Evolutionary conservation across 2,888 invertebrate genomes (phyloP).

Genomic region (Monochamus alternatus): DNA sequence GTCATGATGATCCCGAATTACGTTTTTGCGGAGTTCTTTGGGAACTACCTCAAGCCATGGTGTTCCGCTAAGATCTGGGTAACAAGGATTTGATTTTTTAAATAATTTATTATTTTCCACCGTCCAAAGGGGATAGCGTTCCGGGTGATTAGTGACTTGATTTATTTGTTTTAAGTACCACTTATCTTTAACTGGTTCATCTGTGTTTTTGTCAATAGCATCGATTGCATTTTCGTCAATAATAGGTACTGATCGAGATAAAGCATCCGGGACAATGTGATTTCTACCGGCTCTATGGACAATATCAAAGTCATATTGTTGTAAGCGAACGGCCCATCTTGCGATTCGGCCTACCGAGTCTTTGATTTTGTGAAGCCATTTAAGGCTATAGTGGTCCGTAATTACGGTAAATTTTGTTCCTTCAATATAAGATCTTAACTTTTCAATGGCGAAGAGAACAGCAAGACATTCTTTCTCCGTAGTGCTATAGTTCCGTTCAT

Average conservation of each 20-base stretch:
- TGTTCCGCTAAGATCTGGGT: conserved; percentile 33
- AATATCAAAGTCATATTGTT: conserved; percentile 36
- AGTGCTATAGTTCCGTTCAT: conserved; percentile 25
- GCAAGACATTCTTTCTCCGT: not conserved
- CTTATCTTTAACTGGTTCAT: conserved; percentile 14
- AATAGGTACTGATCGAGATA: conserved; percentile 29
- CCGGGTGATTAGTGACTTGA: not conserved
- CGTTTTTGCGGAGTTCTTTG: conserved; percentile 32
- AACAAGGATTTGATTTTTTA: conserved; percentile 43
- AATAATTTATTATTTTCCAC: conserved; percentile 42
- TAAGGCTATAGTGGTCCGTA: conserved; percentile 46
- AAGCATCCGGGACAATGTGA: conserved; percentile 39
- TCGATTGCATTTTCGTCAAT: not conserved
- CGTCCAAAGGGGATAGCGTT: not conserved
- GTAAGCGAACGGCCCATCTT: conserved; percentile 43
- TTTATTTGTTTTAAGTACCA: conserved; percentile 49
- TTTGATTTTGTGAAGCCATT: conserved; percentile 41
- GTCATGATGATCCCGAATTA: conserved; percentile 45
- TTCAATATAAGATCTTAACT: conserved; percentile 45
- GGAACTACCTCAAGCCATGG: conserved; percentile 52
- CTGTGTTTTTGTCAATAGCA: not conserved
- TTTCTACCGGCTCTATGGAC: conserved; percentile 24
- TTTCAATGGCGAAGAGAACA: conserved; percentile 35
- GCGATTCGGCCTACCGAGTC: conserved; percentile 40
- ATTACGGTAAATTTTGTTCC: conserved; percentile 42